Percentiles rank a stretch among this genome's conserved stretches.
Conservation (phyloP, 2,797 vertebrate genomes). For the Huso huso region DNA sequence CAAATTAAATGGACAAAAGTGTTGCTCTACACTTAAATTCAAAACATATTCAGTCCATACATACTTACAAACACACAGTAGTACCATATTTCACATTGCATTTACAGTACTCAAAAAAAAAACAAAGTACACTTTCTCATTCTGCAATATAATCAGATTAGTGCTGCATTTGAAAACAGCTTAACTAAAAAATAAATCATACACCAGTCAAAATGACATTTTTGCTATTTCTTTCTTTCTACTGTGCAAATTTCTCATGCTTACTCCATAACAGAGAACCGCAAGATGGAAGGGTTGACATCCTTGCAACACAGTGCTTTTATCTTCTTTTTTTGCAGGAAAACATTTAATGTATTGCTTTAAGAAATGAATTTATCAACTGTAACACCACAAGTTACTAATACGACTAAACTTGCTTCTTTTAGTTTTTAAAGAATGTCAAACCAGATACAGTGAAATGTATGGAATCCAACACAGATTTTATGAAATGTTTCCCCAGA, state of each 20-base stretch:
- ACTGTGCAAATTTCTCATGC: constrained; percentile 20
- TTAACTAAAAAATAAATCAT: constrained; percentile 33
- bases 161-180: constrained; percentile 25
- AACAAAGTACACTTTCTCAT: constrained; percentile 13
- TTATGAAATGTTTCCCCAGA: constrained; percentile 21
- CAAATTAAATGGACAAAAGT: constrained; percentile 27
- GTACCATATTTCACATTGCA: constrained; percentile 29
- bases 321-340: constrained; percentile 41
- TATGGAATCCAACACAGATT: constrained; percentile 15
- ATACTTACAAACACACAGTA: constrained; percentile 30
- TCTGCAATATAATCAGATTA: constrained; percentile 11
- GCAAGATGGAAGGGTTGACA: constrained; percentile 10
- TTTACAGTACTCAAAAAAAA: constrained; percentile 32
- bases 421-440: constrained; percentile 6
- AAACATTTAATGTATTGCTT: constrained; percentile 58
- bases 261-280: not conserved
- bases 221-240: constrained; percentile 16
- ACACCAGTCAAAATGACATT: constrained; percentile 3
- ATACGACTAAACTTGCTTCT: constrained; percentile 25
- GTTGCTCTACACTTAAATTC: constrained; percentile 24
- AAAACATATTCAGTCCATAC: constrained; percentile 25
- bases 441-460: constrained; percentile 17
- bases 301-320: constrained; percentile 6
- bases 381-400: constrained; percentile 29
- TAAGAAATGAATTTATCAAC: constrained; percentile 51